Evolutionary conservation across 1,140 invertebrate species (phyloP), one percentile per base, ranked within the genome.

Genomic region (Drosophila sechellia): DNA sequence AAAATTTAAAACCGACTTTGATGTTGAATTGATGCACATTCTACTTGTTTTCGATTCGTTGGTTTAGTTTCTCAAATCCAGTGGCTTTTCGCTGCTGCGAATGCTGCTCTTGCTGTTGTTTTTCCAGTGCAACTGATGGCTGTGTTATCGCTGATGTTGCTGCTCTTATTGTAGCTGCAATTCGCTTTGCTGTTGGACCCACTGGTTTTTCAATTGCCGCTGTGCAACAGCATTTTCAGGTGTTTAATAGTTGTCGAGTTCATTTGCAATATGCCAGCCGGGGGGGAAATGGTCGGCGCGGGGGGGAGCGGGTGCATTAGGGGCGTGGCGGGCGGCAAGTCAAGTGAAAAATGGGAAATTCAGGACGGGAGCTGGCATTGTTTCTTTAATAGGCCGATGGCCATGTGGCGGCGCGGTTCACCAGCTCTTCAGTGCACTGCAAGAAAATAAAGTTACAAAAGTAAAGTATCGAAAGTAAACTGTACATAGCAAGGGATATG

Each of bases 381-480:
- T 71, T 68, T 52, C 55, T 56, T 69, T 70, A 70, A 70, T 70
- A 70, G 64, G 66, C 66, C 66, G 64, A 37, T 40, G 65, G 65
- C 27, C 68, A 71, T 55, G 68, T 48, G 56, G 43, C 42, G 15
- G 13, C 43, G 56, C 43, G 49, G 49, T 59, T 59, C 6, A 20
- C 54, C 27, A 3, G 22, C 10, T 0, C 2, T 34, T 42, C 42
- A 37, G 5, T 1, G 59, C 42, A 45, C 17, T 45, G 17, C 3
- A 11, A 13, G 12, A 39, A 39, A 39, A 39, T 39, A 34, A 10
- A 4, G 5, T 34, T 34, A 10, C 0, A 34, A 34, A 22, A 22
- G 20, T 22, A 22, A 22, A 0, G 3, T 2, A 3, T 22, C 1
- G 20, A 22, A 22, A 22, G 20, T 22, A 22, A 22, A 3, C 3